Conservation (phyloP, 37 sponge, comb jelly and placozoan species). For the Bolinopsis microptera region DNA sequence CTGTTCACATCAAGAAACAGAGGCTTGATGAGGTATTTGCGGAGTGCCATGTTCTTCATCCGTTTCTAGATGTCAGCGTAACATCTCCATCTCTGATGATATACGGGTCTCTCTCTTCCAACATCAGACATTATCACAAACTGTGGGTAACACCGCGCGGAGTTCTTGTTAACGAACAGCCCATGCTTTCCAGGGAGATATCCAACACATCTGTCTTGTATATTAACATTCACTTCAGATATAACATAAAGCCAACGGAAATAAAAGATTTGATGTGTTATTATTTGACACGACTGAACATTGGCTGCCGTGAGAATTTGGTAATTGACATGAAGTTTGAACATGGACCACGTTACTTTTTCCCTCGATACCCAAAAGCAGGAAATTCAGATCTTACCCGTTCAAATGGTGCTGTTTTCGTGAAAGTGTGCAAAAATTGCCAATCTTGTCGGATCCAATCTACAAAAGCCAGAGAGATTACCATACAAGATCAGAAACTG, state of each 20-base stretch:
- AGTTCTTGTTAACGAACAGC: slow-evolving; percentile 6
- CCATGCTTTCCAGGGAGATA: neutral
- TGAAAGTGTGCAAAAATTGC: neutral
- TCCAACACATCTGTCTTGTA: neutral
- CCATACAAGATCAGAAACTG: neutral
- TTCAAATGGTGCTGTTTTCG: neutral
- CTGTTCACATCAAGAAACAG: slow-evolving; percentile 8
- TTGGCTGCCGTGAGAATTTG: slow-evolving; percentile 15
- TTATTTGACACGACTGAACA: neutral
- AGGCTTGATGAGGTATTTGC: slow-evolving; percentile 24
- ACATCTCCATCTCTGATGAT: slow-evolving; percentile 11
- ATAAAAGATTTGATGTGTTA: slow-evolving; percentile 31
- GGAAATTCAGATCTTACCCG: neutral
- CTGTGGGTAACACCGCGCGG: slow-evolving; percentile 47
- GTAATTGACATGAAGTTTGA: slow-evolving; percentile 16
- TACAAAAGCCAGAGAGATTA: neutral
- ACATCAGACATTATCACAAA: slow-evolving; percentile 21
- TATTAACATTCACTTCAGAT: neutral
- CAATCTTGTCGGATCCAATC: slow-evolving; percentile 21
- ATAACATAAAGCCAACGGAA: neutral
- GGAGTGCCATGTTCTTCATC: slow-evolving; percentile 21
- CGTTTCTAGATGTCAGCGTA: slow-evolving; percentile 29
- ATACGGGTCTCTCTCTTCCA: neutral
- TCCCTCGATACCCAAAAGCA: neutral
- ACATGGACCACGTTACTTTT: neutral